A percentile compares a stretch with the other conserved stretches of the same genome.
These are phyloP conservation scores for Zaprionus taronus DNA, from an alignment of 1,140 invertebrate species.

Conservation along the genomic window DNA sequence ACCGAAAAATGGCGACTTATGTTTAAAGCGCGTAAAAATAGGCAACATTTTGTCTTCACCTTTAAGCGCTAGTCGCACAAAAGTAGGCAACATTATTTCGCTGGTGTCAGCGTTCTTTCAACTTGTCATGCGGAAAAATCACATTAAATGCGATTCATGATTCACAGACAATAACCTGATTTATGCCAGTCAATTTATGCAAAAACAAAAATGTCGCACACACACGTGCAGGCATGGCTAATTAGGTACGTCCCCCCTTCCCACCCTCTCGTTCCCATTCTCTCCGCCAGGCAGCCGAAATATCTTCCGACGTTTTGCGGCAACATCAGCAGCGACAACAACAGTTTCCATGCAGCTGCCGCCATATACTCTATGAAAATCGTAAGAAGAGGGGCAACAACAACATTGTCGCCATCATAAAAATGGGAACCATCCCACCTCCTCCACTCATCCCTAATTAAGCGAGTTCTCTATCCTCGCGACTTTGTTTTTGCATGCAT, in stretches of 20 bases:
- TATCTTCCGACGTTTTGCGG: conserved; percentile 23
- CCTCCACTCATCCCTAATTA: conserved; percentile 49
- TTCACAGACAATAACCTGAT: conserved; percentile 58
- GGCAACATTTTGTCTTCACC: conserved; percentile 2
- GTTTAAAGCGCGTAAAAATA: neutral
- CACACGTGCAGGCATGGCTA: conserved; percentile 46
- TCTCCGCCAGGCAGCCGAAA: neutral
- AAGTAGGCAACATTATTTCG: neutral
- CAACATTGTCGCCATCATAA: conserved; percentile 28
- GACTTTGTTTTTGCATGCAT: conserved; percentile 50
- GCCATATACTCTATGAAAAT: conserved; percentile 21
- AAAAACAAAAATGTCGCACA: conserved; percentile 46
- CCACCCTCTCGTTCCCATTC: neutral
- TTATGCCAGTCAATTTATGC: conserved; percentile 62
- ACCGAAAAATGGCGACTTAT: neutral
- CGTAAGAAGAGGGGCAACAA: conserved; percentile 37
- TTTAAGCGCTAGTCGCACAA: neutral
- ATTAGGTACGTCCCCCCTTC: conserved; percentile 43
- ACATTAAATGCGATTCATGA: conserved; percentile 41
- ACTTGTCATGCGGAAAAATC: conserved; percentile 17
- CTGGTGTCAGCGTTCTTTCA: neutral
- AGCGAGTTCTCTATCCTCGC: conserved; percentile 7
- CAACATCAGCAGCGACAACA: conserved; percentile 46
- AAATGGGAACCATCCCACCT: neutral
- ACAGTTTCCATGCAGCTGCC: too few species aligned